Percentiles rank a stretch among this genome's conserved stretches.
Evolutionary conservation across 2,113 vertebrate species (phyloP).

Genomic region (Mirza zaza): DNA sequence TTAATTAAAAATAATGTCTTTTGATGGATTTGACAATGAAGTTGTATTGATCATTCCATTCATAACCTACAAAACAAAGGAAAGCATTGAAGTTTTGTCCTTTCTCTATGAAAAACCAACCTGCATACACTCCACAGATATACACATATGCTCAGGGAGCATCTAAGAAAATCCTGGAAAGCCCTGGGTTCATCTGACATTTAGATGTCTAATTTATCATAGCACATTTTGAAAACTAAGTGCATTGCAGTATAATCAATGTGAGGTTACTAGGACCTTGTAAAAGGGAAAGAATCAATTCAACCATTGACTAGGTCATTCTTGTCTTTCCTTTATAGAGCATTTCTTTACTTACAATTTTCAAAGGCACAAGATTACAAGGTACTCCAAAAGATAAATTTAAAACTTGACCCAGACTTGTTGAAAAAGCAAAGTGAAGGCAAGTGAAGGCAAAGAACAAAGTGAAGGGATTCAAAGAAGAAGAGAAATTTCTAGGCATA

Average conservation of each 20-base stretch:
- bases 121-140: neutral
- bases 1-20: constrained; percentile 28
- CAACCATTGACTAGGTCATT: neutral
- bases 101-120: constrained; percentile 14
- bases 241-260: constrained; percentile 8
- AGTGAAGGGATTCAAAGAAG: neutral
- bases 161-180: constrained; percentile 34
- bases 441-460: neutral
- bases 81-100: neutral
- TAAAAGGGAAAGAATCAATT: constrained; percentile 43
- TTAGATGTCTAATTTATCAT: constrained; percentile 47
- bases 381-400: neutral
- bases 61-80: neutral
- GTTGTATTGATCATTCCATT: neutral
- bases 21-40: neutral
- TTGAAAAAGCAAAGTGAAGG: constrained; percentile 4
- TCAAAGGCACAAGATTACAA: neutral
- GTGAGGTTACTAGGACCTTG: constrained; percentile 29
- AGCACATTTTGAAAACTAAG: constrained; percentile 19
- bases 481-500: neutral
- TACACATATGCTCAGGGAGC: neutral
- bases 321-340: constrained; percentile 14
- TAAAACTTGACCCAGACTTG: constrained; percentile 5
- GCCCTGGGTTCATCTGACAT: constrained; percentile 10
- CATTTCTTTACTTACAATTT: constrained; percentile 42